phyloP scores from a whole-genome alignment of 2,888 invertebrate species.

The Agrypnus murinus region DNA sequence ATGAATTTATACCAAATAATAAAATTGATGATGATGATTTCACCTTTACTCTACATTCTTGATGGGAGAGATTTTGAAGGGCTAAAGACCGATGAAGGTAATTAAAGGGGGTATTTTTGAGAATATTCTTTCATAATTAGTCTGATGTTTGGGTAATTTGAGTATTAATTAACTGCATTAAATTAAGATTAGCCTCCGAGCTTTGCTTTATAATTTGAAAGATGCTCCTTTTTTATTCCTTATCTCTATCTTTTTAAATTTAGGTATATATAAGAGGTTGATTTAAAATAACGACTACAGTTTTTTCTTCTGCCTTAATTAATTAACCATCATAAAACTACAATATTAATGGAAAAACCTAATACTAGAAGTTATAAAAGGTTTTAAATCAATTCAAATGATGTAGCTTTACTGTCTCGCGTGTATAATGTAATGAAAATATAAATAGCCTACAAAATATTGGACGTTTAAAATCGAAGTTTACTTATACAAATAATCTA shows the following conservation, averaged over 20 bases:
- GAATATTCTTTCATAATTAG: conserved; percentile 66
- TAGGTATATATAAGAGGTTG: conserved; percentile 17
- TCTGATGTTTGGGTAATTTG: conserved; percentile 65
- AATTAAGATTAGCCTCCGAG: conserved; percentile 62
- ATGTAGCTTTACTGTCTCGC: neutral
- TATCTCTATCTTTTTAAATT: conserved; percentile 4
- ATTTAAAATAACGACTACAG: neutral
- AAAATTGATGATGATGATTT: neutral
- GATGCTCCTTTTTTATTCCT: conserved; percentile 6
- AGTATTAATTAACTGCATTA: conserved; percentile 65
- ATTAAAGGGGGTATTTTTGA: conserved; percentile 63
- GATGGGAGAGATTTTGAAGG: conserved; percentile 30
- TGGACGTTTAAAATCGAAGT: conserved; percentile 32
- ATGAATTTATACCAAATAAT: no score
- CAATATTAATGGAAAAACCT: no score
- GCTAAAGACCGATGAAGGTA: conserved; percentile 56
- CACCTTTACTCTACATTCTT: conserved; percentile 11
- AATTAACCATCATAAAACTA: neutral
- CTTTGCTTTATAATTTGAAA: conserved; percentile 27
- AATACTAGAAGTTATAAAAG: neutral
- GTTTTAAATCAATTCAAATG: conserved; percentile 4
- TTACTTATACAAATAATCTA: conserved; percentile 56
- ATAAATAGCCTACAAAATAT: conserved; percentile 33
- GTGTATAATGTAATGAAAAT: conserved; percentile 13
- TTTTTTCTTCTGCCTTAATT: neutral